Evolutionary conservation across 2,888 invertebrate species (phyloP), one percentile per base, ranked within the genome.

Genomic region (Brenthis ino): DNA sequence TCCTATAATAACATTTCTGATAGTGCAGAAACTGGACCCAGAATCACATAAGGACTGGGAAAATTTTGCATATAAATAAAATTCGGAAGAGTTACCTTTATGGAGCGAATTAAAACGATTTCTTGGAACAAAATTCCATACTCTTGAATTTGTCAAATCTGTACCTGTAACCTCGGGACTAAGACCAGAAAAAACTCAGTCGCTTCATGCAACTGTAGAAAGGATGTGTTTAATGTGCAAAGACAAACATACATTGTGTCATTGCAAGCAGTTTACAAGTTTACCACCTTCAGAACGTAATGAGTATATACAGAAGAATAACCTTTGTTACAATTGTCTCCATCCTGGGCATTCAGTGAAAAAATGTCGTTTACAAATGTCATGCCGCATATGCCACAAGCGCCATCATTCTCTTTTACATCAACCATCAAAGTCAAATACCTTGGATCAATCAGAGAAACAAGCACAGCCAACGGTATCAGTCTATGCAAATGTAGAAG

Each of bases 1-100:
- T 68, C 74, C 74, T 14, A 4, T 78, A 28, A 71, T 78, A n/a
- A 72, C 79, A 60, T 76, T 73, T 71, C 61, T 78, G 20, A 67
- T 76, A 0, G 63, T 64, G 6, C 76, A 76, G 55, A 76, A 76
- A 51, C 58, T 77, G 67, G 77, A 78, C 61, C 67, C 72, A 20
- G 76, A 77, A 33, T 63, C 77, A 64, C 75, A 75, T 37, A 72
- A 71, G 8, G 66, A 71, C 0, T 78, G 74, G 75, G 77, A 77
- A 68, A 51, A 75, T 16, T n/a, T 64, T 67, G 57, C 67, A 0
- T 68, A 67, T 43, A 64, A 47, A 48, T 65, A 68, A 57, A 43
- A 68, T 11, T n/a, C 53, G 1, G 64, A 74, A 8, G 64, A 61
- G 20, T 61, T 74, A 47, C 73, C 74, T n/a, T 70, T 63, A 11